Evolutionary conservation across 2,113 vertebrate genomes (phyloP).

Genomic region (Etheostoma cragini): DNA sequence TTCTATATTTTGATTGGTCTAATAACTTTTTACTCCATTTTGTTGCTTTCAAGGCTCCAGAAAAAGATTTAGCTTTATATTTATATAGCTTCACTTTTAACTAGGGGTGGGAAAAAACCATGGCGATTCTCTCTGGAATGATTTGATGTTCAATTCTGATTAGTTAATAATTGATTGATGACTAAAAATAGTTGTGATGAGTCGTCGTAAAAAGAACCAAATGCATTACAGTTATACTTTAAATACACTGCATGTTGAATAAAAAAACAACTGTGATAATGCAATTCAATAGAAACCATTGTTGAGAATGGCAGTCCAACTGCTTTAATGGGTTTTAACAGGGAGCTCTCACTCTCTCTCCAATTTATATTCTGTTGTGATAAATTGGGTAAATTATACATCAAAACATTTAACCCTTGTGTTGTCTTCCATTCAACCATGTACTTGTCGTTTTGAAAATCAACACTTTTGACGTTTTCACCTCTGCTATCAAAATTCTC

Average conservation of each 20-base stretch:
- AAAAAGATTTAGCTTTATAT: neutral
- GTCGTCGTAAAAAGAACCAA: neutral
- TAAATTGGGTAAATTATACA: constrained; percentile 48
- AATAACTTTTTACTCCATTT: neutral
- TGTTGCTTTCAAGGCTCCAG: neutral
- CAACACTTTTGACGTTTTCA: too few species aligned
- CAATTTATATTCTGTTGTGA: constrained; percentile 39
- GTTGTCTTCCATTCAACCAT: too few species aligned
- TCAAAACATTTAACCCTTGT: neutral
- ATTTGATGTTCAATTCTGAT: too few species aligned
- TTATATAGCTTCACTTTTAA: neutral
- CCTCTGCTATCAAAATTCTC: too few species aligned
- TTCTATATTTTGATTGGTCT: neutral
- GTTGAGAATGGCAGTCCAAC: neutral
- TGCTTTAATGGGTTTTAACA: constrained; percentile 1
- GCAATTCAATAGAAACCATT: neutral
- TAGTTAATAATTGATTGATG: neutral
- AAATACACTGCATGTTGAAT: constrained; percentile 19
- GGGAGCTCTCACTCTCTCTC: constrained; percentile 24
- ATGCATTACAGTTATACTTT: neutral
- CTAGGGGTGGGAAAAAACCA: too few species aligned
- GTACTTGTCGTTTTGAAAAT: too few species aligned
- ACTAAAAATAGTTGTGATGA: too few species aligned
- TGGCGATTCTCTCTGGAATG: too few species aligned
- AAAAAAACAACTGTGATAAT: constrained; percentile 44